Evolutionary conservation across 2,888 invertebrate genomes (phyloP).

Genomic region (Cantharis rufa): DNA sequence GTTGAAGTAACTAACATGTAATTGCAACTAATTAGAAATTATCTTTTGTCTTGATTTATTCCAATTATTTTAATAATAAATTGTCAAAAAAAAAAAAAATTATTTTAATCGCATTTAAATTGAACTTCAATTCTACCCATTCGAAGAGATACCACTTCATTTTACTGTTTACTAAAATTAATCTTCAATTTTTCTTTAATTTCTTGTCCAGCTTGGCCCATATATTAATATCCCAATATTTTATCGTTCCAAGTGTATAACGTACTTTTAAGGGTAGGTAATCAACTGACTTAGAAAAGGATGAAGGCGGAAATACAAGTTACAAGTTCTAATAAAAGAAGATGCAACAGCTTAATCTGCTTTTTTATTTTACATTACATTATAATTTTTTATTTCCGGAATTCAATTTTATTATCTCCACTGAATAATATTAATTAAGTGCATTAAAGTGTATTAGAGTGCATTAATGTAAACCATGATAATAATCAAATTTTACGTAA

Average conservation of each 20-base stretch:
- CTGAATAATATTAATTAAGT: background rate
- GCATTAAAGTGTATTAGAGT: no score
- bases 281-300: background rate
- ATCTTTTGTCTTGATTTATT: background rate
- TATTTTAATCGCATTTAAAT: background rate
- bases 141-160: background rate
- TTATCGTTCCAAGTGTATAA: background rate
- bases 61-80: no score
- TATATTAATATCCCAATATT: background rate
- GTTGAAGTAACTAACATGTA: background rate
- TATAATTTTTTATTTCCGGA: background rate
- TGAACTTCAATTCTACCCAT: background rate
- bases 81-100: no score
- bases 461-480: background rate
- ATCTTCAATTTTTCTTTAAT: background rate
- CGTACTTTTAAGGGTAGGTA: no score
- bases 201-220: background rate
- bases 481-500: background rate
- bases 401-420: background rate
- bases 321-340: background rate
- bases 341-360: background rate
- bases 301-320: background rate
- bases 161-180: background rate
- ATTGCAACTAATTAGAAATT: background rate
- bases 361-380: background rate